phyloP scores from a whole-genome alignment of 2,888 invertebrate species.

The Schrankia costaestrigalis region DNA sequence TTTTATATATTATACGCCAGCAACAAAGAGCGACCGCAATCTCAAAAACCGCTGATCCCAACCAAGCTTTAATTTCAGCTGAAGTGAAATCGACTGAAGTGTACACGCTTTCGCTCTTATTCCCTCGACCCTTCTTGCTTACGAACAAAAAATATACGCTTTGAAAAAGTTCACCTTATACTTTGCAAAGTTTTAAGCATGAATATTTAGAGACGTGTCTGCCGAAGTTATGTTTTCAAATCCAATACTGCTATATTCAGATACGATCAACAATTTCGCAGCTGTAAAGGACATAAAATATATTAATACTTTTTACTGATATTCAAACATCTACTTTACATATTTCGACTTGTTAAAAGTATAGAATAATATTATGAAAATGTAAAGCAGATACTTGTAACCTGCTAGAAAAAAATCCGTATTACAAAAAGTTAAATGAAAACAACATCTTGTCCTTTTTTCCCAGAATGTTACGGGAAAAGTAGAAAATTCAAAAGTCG shows the following conservation, averaged over 20 bases:
- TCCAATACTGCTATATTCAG: too few relatives aligned
- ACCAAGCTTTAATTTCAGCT: constrained; percentile 63
- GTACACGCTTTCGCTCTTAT: constrained; percentile 73
- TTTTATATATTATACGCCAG: constrained; percentile 36
- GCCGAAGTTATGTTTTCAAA: too few relatives aligned
- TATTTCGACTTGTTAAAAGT: too few relatives aligned
- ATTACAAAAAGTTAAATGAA: constrained; percentile 10
- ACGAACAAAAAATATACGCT: constrained; percentile 43
- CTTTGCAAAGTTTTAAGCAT: constrained; percentile 35
- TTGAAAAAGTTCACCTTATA: constrained; percentile 40
- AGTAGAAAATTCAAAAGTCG: constrained; percentile 15
- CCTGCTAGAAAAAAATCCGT: constrained; percentile 1
- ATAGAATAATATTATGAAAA: neutral
- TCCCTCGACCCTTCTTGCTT: constrained; percentile 51
- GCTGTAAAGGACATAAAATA: too few relatives aligned
- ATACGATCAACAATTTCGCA: too few relatives aligned
- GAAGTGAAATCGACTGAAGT: constrained; percentile 68
- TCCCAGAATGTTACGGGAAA: constrained; percentile 12
- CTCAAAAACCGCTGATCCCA: constrained; percentile 55
- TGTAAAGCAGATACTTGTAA: neutral
- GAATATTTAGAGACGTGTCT: constrained; percentile 38
- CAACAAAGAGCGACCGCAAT: constrained; percentile 51
- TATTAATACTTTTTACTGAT: too few relatives aligned
- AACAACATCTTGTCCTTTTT: constrained; percentile 12
- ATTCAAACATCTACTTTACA: too few relatives aligned